Conservation (phyloP, 2,888 invertebrate genomes). For the Oscheius sp. region DNA sequence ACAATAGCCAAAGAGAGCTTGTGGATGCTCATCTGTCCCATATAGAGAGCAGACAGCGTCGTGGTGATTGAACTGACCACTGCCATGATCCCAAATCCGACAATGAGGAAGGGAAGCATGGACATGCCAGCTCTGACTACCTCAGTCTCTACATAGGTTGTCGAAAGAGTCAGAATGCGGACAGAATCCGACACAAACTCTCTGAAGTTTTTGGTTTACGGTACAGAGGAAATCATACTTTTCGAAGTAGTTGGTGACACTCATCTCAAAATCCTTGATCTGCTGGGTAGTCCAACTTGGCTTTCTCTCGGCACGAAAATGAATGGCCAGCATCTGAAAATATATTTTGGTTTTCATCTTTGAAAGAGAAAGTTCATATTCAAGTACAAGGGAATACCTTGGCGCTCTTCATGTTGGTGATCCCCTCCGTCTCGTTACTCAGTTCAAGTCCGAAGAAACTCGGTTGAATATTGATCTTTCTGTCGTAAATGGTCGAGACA, state of each 20-base stretch:
- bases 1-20: slow-evolving; percentile 66
- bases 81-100: slow-evolving; percentile 68
- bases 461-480: slow-evolving; percentile 65
- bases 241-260: slow-evolving; percentile 65
- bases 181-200: slow-evolving; percentile 59
- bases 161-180: slow-evolving; percentile 64
- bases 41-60: slow-evolving; percentile 65
- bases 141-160: slow-evolving; percentile 68
- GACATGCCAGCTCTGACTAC: slow-evolving; percentile 64
- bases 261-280: slow-evolving; percentile 66
- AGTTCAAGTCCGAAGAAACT: slow-evolving; percentile 69
- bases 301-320: slow-evolving; percentile 65
- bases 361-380: no score
- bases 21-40: slow-evolving; percentile 64
- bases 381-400: slow-evolving; percentile 17
- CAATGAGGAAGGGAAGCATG: slow-evolving; percentile 63
- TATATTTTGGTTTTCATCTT: neutral
- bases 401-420: slow-evolving; percentile 55
- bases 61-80: slow-evolving; percentile 61
- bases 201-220: slow-evolving; percentile 34
- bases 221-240: slow-evolving; percentile 40
- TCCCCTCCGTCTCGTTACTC: slow-evolving; percentile 28
- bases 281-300: slow-evolving; percentile 64
- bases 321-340: slow-evolving; percentile 57
- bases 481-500: slow-evolving; percentile 61